Conservation (phyloP, 2,888 invertebrate species). For the Pyralis farinalis region DNA sequence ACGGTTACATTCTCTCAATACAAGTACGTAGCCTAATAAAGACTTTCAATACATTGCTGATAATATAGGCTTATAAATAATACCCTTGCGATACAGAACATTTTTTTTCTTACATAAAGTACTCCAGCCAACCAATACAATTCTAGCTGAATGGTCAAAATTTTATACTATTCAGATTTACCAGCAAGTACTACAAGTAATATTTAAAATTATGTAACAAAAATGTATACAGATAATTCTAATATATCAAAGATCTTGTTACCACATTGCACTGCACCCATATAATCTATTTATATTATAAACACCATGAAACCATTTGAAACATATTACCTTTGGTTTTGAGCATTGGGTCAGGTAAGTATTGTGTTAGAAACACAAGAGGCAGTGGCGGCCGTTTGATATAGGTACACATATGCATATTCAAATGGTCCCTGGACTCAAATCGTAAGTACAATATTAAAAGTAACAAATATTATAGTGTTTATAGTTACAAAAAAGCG, state of each 20-base stretch:
- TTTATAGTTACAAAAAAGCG: constrained; percentile 49
- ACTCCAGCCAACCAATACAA: constrained; percentile 30
- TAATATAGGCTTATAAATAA: constrained; percentile 39
- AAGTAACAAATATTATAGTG: constrained; percentile 28
- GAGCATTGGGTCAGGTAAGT: constrained; percentile 12
- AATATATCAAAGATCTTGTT: constrained; percentile 24
- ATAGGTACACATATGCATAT: constrained; percentile 21
- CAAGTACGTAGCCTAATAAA: constrained; percentile 49
- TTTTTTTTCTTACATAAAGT: constrained; percentile 19
- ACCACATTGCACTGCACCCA: constrained; percentile 67
- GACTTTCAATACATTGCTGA: constrained; percentile 40
- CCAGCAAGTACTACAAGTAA: constrained; percentile 23
- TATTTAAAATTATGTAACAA: constrained; percentile 20
- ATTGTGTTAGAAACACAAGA: constrained; percentile 2
- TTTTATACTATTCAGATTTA: constrained; percentile 29
- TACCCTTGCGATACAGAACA: constrained; percentile 35
- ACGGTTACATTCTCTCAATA: constrained; percentile 41
- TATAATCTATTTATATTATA: constrained; percentile 29
- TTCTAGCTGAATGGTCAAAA: constrained; percentile 53
- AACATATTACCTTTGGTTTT: constrained; percentile 18
- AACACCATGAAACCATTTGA: constrained; percentile 40
- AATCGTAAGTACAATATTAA: constrained; percentile 43
- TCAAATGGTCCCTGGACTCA: constrained; percentile 33
- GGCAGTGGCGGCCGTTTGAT: neutral
- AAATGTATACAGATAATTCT: constrained; percentile 13